These are phyloP conservation scores for Tragelaphus imberbis DNA, from an alignment of 2,113 vertebrate genomes.

Conservation along the genomic window DNA sequence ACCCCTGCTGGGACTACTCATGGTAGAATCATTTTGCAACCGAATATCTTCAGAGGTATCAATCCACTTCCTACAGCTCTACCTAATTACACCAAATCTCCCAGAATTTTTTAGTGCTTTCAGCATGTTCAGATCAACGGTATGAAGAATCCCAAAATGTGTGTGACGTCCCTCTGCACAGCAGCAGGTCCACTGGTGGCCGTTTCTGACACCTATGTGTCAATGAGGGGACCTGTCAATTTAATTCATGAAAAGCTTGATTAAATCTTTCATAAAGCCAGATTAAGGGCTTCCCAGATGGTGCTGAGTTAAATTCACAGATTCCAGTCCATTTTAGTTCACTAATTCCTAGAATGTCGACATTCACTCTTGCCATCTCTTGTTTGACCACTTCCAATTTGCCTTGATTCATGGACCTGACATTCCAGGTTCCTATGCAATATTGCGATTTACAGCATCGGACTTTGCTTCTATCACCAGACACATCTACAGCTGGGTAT, in stretches of 20 bases:
- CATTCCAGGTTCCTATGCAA: no score
- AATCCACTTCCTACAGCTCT: neutral
- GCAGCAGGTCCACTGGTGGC: neutral
- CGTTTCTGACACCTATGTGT: neutral
- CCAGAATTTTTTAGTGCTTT: neutral
- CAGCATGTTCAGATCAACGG: neutral
- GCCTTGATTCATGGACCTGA: no score
- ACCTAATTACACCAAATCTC: neutral
- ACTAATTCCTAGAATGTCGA: no score
- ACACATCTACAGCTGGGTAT: no score
- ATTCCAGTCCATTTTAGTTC: no score
- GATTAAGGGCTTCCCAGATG: neutral
- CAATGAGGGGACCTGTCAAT: neutral
- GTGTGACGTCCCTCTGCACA: neutral
- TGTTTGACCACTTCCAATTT: no score
- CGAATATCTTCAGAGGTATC: neutral
- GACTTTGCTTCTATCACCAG: no score
- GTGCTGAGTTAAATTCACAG: no score
- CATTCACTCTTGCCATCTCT: no score
- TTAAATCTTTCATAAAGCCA: neutral
- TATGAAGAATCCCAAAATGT: neutral
- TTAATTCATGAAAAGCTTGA: neutral
- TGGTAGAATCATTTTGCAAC: neutral
- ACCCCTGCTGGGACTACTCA: neutral
- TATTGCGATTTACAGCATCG: no score